phyloP scores from a whole-genome alignment of 2,113 vertebrate species.

The Syngnathoides biaculeatus region DNA sequence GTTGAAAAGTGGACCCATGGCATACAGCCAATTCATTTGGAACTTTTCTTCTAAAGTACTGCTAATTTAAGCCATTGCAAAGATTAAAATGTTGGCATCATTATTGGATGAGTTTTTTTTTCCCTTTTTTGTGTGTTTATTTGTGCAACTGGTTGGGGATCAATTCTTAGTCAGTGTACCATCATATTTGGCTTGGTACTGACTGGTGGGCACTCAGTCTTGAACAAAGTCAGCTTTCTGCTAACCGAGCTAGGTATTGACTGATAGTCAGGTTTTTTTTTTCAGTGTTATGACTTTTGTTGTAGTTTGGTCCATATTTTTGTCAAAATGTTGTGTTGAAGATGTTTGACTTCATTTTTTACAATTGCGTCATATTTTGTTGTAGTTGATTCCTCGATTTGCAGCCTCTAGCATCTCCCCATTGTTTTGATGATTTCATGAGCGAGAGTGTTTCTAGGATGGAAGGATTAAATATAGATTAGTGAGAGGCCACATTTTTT shows the following conservation, averaged over 20 bases:
- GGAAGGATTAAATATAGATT: conserved; percentile 61
- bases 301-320: not conserved
- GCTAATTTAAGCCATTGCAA: not conserved
- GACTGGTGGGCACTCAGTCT: not conserved
- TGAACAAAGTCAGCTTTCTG: not conserved
- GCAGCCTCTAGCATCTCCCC: conserved; percentile 2
- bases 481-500: conserved; percentile 53
- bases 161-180: not conserved
- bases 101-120: not conserved
- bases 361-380: conserved; percentile 1
- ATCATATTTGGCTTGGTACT: not conserved
- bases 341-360: not conserved
- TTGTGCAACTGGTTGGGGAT: not conserved
- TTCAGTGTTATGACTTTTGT: not conserved
- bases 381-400: not conserved
- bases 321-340: not conserved
- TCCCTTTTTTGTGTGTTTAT: not conserved
- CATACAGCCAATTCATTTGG: not conserved
- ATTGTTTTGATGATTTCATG: conserved; percentile 41
- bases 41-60: not conserved
- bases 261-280: not conserved
- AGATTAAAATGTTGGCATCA: not conserved
- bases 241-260: not conserved
- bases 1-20: not conserved
- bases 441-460: conserved; percentile 35